Percentiles rank a stretch among this genome's conserved stretches.
These are phyloP conservation scores for Euphysa ruthae DNA, from an alignment of 30 jellyfish, hydroid and myxozoan species.

Conservation along the genomic window DNA sequence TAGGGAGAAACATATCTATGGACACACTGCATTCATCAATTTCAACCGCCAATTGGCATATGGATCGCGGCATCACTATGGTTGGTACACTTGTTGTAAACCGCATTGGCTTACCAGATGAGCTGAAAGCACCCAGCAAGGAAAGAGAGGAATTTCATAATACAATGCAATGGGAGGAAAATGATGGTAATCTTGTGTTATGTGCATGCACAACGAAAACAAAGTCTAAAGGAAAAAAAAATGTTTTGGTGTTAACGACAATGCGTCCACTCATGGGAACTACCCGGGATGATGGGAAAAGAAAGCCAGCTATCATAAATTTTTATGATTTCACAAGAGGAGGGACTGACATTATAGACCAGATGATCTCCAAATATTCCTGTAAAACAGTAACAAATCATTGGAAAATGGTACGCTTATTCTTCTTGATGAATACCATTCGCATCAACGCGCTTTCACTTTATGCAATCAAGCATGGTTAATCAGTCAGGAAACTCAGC, in stretches of 20 bases:
- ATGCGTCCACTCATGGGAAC: slow-evolving; percentile 33
- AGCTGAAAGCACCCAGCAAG: slow-evolving; percentile 9
- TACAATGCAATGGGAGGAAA: slow-evolving; percentile 23
- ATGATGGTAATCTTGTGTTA: slow-evolving; percentile 27
- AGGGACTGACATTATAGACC: slow-evolving; percentile 24
- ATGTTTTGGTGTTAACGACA: slow-evolving; percentile 29
- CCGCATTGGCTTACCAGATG: slow-evolving; percentile 37
- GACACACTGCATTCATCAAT: slow-evolving; percentile 7
- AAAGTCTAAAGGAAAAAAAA: slow-evolving; percentile 27
- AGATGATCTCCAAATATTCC: slow-evolving; percentile 8
- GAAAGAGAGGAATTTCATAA: background rate
- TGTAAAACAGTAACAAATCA: slow-evolving; percentile 16
- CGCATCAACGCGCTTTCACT: slow-evolving; percentile 24
- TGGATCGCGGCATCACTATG: slow-evolving; percentile 6
- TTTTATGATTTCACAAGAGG: slow-evolving; percentile 37
- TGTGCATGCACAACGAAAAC: background rate
- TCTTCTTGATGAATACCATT: slow-evolving; percentile 24
- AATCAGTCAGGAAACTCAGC: background rate
- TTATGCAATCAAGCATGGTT: slow-evolving; percentile 17
- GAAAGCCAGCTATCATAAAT: slow-evolving; percentile 25
- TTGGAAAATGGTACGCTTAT: slow-evolving; percentile 39
- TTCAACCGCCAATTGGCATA: slow-evolving; percentile 27
- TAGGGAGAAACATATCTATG: slow-evolving; percentile 34
- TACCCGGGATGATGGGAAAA: slow-evolving; percentile 24
- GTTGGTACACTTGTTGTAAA: slow-evolving; percentile 32